Evolutionary conservation across 2,113 vertebrate species (phyloP).

Genomic region (Hippopotamus amphibius): DNA sequence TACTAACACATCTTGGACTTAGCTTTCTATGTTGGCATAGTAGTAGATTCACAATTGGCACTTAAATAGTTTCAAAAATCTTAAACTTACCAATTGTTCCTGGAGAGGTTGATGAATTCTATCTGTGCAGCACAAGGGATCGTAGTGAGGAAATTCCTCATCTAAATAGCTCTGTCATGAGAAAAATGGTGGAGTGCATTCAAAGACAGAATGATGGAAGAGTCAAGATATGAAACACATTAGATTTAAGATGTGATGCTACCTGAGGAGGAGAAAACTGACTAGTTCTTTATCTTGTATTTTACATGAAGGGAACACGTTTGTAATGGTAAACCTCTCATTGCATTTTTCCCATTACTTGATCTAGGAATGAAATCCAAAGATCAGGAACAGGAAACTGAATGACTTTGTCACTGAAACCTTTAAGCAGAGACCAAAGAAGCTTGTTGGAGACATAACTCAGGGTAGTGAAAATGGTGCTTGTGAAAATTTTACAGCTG

Average conservation of each 20-base stretch:
- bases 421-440: not conserved
- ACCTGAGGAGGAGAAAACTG: not conserved
- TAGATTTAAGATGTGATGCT: not conserved
- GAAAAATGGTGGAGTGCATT: not conserved
- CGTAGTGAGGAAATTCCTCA: not conserved
- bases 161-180: conserved; percentile 75
- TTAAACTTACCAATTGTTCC: conserved; percentile 75
- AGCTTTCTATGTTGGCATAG: not conserved
- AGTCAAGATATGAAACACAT: not conserved
- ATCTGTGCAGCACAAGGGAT: not conserved
- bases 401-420: not conserved
- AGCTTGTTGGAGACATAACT: not conserved
- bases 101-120: not conserved
- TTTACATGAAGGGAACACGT: not conserved
- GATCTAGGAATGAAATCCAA: conserved; percentile 4
- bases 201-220: not conserved
- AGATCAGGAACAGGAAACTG: not conserved
- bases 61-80: not conserved
- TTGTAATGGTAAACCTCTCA: not conserved
- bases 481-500: not conserved
- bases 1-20: not conserved
- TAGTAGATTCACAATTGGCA: not conserved
- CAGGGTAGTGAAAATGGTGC: not conserved
- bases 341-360: not conserved
- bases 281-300: not conserved